phyloP scores from a whole-genome alignment of 2,888 invertebrate species.

The Frankliniella fusca region DNA sequence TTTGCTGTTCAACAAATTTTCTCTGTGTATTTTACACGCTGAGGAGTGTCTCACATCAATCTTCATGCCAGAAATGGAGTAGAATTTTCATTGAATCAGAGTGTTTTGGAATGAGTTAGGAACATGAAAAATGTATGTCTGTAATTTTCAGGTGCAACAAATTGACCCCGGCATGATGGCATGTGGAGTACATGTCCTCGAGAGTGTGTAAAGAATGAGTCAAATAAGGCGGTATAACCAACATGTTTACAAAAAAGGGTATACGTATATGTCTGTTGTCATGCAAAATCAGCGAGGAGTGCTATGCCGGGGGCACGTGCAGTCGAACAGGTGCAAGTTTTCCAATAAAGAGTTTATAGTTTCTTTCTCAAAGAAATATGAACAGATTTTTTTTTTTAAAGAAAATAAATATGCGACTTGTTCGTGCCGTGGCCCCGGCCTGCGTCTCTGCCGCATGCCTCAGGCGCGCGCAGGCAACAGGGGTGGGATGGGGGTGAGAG shows the following conservation, averaged over 20 bases:
- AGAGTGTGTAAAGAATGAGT: conserved; percentile 1
- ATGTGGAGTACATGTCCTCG: neutral
- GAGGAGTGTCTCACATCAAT: conserved; percentile 24
- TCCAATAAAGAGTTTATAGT: too few species aligned
- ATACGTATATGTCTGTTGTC: neutral
- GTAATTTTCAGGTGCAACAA: too few species aligned
- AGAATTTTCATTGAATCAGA: neutral
- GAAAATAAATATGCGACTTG: too few species aligned
- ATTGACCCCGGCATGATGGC: neutral
- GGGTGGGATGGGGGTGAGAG: too few species aligned
- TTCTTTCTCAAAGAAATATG: too few species aligned
- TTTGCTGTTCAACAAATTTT: conserved; percentile 20
- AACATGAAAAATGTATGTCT: too few species aligned
- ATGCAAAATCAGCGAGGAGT: conserved; percentile 17
- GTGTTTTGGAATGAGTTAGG: neutral
- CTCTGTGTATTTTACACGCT: conserved; percentile 15
- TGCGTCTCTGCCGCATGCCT: too few species aligned
- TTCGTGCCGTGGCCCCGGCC: too few species aligned
- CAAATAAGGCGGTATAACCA: neutral
- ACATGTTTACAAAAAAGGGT: neutral
- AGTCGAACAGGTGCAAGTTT: too few species aligned
- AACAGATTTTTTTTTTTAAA: too few species aligned
- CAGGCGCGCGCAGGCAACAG: conserved; percentile 52
- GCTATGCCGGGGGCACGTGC: too few species aligned
- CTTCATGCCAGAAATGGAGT: neutral